Percentiles rank a stretch among this genome's conserved stretches.
These are phyloP conservation scores for Proteles cristata DNA, from an alignment of 2,113 vertebrate species.

Conservation along the genomic window DNA sequence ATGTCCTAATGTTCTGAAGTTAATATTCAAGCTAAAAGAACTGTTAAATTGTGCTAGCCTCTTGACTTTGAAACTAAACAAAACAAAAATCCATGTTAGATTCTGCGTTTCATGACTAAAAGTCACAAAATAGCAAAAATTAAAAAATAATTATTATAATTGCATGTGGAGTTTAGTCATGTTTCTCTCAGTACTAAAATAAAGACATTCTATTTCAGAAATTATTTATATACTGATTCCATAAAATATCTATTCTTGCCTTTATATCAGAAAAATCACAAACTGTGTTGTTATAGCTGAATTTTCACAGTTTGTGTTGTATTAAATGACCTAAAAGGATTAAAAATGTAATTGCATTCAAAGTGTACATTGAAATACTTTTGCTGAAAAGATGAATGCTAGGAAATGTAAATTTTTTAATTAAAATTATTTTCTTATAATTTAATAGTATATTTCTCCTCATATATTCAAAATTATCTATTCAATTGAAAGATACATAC, in stretches of 20 bases:
- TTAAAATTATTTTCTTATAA: neutral
- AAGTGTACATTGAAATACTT: neutral
- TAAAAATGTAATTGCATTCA: neutral
- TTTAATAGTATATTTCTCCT: constrained; percentile 16
- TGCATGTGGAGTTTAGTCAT: neutral
- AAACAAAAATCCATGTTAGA: constrained; percentile 8
- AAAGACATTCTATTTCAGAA: neutral
- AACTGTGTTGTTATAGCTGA: neutral
- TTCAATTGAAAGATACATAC: neutral
- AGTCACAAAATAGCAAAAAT: neutral
- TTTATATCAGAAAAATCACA: neutral
- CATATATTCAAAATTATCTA: constrained; percentile 13
- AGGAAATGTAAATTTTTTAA: neutral
- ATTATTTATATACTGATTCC: neutral
- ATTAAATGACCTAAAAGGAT: neutral
- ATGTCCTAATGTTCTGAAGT: neutral
- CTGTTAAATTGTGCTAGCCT: neutral
- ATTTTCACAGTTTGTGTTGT: constrained; percentile 31
- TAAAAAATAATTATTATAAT: constrained; percentile 1
- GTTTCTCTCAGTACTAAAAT: neutral
- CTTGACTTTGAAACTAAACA: neutral
- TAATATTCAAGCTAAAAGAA: neutral
- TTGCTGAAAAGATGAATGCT: neutral
- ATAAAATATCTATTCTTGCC: neutral
- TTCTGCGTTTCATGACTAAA: constrained; percentile 14